Evolutionary conservation across 1,140 invertebrate species (phyloP).

Genomic region (Prorops nasuta): DNA sequence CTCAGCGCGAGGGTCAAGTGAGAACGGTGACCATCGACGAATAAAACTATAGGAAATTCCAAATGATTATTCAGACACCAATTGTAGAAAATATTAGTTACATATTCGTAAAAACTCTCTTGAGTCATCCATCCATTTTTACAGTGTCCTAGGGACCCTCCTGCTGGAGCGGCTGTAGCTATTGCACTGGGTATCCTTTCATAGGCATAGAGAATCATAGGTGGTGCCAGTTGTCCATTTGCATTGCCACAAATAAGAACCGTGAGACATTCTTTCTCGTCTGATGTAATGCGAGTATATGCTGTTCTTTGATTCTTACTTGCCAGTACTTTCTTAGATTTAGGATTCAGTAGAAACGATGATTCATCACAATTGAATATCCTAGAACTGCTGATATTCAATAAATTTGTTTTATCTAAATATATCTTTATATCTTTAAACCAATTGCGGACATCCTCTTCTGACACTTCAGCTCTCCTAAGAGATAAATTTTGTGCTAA

Average conservation of each 20-base stretch:
- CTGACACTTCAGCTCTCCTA: constrained; percentile 14
- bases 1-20: constrained; percentile 36
- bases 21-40: constrained; percentile 44
- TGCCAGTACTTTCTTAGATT: constrained; percentile 26
- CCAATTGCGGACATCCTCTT: constrained; percentile 16
- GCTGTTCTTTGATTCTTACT: constrained; percentile 34
- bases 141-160: constrained; percentile 22
- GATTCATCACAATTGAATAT: constrained; percentile 42
- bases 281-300: background rate
- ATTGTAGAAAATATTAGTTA: constrained; percentile 31
- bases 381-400: constrained; percentile 19
- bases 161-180: constrained; percentile 1
- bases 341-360: constrained; percentile 28
- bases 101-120: constrained; percentile 25
- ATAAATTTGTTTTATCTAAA: constrained; percentile 17
- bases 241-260: background rate
- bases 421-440: constrained; percentile 17
- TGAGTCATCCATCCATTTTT: constrained; percentile 28
- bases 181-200: background rate
- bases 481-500: constrained; percentile 19
- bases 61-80: constrained; percentile 28
- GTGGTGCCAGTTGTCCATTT: background rate
- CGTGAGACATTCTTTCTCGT: background rate
- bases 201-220: background rate
- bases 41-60: constrained; percentile 34